Conservation (phyloP, 2,797 vertebrate species). For the Hemitrygon akajei region DNA sequence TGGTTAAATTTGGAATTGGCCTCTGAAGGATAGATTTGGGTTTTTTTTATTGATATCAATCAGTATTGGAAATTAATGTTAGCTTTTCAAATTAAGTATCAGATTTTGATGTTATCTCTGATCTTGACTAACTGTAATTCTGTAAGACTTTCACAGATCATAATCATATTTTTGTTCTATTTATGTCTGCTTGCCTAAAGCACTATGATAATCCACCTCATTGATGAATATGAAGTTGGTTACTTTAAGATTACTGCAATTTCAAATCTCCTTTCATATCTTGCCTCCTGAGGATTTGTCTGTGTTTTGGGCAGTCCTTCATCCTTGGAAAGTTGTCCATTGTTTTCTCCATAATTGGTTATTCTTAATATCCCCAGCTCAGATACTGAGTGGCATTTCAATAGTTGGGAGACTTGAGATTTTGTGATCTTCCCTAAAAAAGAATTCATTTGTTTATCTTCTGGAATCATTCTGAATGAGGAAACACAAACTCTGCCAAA, state of each 20-base stretch:
- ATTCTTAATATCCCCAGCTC: neutral
- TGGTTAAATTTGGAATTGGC: conserved; percentile 64
- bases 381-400: no score
- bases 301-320: neutral
- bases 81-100: neutral
- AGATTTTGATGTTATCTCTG: neutral
- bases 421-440: neutral
- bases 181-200: neutral
- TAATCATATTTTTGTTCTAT: neutral
- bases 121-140: neutral
- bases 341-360: neutral
- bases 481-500: neutral
- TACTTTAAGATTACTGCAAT: neutral
- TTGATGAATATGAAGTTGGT: neutral
- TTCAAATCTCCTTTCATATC: neutral
- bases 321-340: neutral
- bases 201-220: neutral
- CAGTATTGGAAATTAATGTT: neutral
- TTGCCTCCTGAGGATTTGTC: neutral
- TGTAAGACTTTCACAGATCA: no score
- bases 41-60: conserved; percentile 52
- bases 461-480: neutral
- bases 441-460: neutral
- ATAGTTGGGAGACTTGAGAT: no score
- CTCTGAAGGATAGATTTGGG: conserved; percentile 58